Base-by-base conservation (phyloP, 2,113 vertebrate species). In the Accipiter virgatus region DNA sequence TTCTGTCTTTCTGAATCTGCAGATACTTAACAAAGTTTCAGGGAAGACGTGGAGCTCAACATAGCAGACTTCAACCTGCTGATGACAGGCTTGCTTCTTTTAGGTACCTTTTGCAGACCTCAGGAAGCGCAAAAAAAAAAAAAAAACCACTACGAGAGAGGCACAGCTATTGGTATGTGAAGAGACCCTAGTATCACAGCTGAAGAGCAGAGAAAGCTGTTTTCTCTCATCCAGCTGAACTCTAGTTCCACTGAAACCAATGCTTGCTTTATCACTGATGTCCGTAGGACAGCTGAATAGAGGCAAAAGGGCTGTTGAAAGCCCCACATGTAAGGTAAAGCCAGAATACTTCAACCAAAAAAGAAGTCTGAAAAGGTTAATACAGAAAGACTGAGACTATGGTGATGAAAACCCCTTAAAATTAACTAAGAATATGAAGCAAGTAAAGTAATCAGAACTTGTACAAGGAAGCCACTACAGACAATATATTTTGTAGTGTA, bases 121-220 rank as follows among this genome's bases (percentile, higher is more conserved):
- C 67, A 66, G 45, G 94, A 45, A 80, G 19, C 53, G 95, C 25
- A n/a, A 61, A 81, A 45, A 43, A 22, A 1, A 34, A 61, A 81
- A 45, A 43, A 22, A 1, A 0, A 0, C 2, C 47, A 43, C 56
- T 65, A 7, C 0, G 0, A 67, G n/a, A 88, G 18, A 80, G 32
- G 26, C 47, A 66, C 20, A 81, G 67, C 42, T 74, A 85, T 32
- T 40, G 55, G 25, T 42, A 81, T 52, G 18, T 59, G 61, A 81
- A 73, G 47, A 72, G 22, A 82, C 25, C 9, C 18, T 38, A 65
- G 10, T 23, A 70, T 17, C 42, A 86, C 38, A 88, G 72, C 38
- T 86, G 50, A 94, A 88, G 31, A 83, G 68, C 34, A 72, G 27
- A 34, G 36, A 91, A 92, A 71, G 58, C 31, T 63, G 71, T 50